Evolutionary conservation across 1,140 invertebrate species (phyloP).

Genomic region (Meloidogyne exigua): DNA sequence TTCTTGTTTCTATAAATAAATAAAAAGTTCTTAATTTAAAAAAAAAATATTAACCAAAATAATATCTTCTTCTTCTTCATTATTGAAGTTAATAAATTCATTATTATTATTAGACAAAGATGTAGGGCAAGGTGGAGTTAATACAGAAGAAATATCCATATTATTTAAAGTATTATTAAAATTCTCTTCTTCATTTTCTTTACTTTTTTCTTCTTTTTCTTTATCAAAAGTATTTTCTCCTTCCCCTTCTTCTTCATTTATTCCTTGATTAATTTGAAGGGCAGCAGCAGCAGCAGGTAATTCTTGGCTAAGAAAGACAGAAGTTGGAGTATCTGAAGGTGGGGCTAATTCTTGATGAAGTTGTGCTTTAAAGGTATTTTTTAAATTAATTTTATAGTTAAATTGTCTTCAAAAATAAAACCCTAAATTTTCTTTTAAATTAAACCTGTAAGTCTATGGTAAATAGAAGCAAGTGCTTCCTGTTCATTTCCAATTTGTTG

Average conservation of each 20-base stretch:
- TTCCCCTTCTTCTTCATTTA: neutral
- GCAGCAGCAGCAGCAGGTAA: conserved; percentile 7
- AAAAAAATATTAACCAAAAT: neutral
- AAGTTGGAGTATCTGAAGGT: neutral
- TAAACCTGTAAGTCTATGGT: conserved; percentile 14
- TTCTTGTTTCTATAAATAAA: neutral
- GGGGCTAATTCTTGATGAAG: conserved; percentile 21
- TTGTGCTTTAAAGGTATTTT: neutral
- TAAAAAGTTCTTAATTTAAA: no score
- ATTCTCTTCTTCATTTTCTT: neutral
- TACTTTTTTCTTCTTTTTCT: neutral
- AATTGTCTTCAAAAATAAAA: no score
- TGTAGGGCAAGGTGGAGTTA: neutral
- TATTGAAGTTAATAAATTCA: neutral
- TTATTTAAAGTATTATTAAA: neutral
- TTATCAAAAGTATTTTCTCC: neutral
- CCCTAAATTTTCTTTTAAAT: no score
- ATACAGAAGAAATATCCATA: neutral
- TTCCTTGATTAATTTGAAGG: neutral
- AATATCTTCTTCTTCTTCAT: neutral
- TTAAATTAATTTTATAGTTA: neutral
- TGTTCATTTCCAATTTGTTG: conserved; percentile 32
- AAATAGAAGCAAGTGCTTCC: conserved; percentile 21
- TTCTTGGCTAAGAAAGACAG: conserved; percentile 10
- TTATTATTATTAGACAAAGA: neutral